A percentile compares a stretch with the other conserved stretches of the same genome.
Conservation (phyloP, 1,140 invertebrate species). For the Phortica variegata region DNA sequence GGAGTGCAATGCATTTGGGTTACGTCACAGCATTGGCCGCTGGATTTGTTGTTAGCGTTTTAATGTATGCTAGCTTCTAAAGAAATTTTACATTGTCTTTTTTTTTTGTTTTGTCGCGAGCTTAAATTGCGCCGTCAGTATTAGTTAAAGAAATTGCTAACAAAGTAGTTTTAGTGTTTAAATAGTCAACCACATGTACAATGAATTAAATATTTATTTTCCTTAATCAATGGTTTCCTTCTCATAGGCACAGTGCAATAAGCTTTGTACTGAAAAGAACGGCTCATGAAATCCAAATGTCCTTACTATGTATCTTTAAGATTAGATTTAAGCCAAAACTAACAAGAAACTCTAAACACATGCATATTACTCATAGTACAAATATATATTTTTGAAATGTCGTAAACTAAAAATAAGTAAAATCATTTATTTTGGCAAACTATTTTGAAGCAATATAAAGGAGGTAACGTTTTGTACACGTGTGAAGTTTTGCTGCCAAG, state of each 20-base stretch:
- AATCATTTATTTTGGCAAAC: conserved; percentile 9
- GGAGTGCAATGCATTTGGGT: conserved; percentile 24
- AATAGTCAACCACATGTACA: no score
- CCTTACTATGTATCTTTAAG: no score
- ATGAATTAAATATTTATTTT: no score
- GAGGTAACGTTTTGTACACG: conserved; percentile 34
- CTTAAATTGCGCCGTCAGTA: conserved; percentile 28
- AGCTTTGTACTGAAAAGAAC: no score
- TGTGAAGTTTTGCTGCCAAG: conserved; percentile 25
- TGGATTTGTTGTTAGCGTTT: conserved; percentile 28
- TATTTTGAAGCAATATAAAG: conserved; percentile 36
- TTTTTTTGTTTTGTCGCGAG: conserved; percentile 11
- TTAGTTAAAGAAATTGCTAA: conserved; percentile 18
- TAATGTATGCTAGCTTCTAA: conserved; percentile 33
- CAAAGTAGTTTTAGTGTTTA: no score
- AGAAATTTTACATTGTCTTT: not conserved
- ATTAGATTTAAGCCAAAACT: no score
- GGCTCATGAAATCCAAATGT: no score
- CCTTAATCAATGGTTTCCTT: no score
- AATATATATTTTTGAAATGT: conserved; percentile 1
- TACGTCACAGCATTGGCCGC: conserved; percentile 34
- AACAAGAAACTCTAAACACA: no score
- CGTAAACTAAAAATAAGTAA: conserved; percentile 2
- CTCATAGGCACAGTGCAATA: no score
- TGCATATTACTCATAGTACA: no score